Evolutionary conservation across 2,113 vertebrate genomes (phyloP), one percentile per base, ranked within the genome.

Genomic region (Ammospiza caudacuta): DNA sequence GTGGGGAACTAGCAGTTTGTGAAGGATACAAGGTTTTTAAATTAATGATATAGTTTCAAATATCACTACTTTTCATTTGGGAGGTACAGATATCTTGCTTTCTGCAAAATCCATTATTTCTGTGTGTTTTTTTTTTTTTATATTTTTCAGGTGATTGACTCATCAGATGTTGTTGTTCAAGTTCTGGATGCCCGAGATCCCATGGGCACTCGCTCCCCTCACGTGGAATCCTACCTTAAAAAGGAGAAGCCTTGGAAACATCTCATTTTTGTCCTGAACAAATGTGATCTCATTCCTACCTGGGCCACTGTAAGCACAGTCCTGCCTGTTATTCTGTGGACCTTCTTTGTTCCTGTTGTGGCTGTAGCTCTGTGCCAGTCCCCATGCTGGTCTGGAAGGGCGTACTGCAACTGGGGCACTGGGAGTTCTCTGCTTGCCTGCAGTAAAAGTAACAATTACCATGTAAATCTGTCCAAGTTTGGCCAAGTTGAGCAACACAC

Each of bases 221-320:
- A 98, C 15, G 99, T 99, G 39, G 99, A 99, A 96, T 78, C 98
- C 15, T 99, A 99, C n/a, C 70, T 99, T 70, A 99, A 99, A 96
- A 99, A 99, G 95, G 99, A 99, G 96, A 99, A 99, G 64, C 96
- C 98, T 24, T 99, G 99, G 99, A 99, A 99, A 80, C 99, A 99
- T 85, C 98, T 99, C 24, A 99, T 99, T 95, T 99, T 99, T 95
- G 99, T 99, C 80, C 98, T 99, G 23, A 99, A 99, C 96, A 99
- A 99, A 85, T 99, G 99, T 97, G 99, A 99, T 92, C 99, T 99
- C 55, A 97, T 99, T 97, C 99, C 99, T 47, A 98, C 99, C 72
- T 99, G 99, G 99, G 99, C 98, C 79, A 99, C 99, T 20, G 99
- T 99, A 97, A 98, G 98, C 96, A 87, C 31, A 31, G 21, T 69